Conservation (phyloP, 2,113 vertebrate genomes). For the Oxygymnocypris stewartii region DNA sequence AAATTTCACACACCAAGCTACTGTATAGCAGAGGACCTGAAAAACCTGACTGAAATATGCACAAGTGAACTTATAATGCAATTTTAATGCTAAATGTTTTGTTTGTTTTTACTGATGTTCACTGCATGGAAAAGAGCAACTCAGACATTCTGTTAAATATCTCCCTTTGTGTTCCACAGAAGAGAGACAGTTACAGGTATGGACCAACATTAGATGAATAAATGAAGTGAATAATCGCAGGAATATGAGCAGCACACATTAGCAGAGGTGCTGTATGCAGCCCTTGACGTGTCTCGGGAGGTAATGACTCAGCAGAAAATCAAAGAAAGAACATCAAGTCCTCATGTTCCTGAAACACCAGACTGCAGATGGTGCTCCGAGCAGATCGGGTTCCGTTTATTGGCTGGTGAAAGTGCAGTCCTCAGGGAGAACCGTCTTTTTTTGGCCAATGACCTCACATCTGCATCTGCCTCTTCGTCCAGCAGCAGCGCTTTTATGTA, state of each 20-base stretch:
- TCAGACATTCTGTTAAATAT: neutral
- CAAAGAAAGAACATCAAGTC: conserved; percentile 35
- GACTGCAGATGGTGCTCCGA: conserved; percentile 12
- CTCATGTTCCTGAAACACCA: conserved; percentile 42
- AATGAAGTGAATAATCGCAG: neutral
- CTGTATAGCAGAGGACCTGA: too few relatives aligned
- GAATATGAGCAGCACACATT: conserved; percentile 5
- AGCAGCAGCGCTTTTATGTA: neutral
- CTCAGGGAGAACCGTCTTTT: conserved; percentile 38
- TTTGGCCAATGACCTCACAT: conserved; percentile 66
- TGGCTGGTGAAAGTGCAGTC: conserved; percentile 56
- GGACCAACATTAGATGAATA: neutral
- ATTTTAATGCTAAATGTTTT: neutral
- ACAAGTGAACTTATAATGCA: too few relatives aligned
- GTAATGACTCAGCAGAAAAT: conserved; percentile 40
- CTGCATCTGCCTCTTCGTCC: conserved; percentile 50
- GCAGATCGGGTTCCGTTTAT: conserved; percentile 53
- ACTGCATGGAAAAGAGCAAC: neutral
- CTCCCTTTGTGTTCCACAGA: neutral
- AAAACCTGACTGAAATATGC: too few relatives aligned
- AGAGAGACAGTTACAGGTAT: neutral
- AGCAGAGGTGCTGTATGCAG: neutral
- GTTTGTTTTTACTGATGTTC: neutral
- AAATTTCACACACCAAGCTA: too few relatives aligned
- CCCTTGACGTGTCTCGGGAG: conserved; percentile 17